Evolutionary conservation across 2,888 invertebrate species (phyloP), one percentile per base, ranked within the genome.

Genomic region (Mimachlamys varia): DNA sequence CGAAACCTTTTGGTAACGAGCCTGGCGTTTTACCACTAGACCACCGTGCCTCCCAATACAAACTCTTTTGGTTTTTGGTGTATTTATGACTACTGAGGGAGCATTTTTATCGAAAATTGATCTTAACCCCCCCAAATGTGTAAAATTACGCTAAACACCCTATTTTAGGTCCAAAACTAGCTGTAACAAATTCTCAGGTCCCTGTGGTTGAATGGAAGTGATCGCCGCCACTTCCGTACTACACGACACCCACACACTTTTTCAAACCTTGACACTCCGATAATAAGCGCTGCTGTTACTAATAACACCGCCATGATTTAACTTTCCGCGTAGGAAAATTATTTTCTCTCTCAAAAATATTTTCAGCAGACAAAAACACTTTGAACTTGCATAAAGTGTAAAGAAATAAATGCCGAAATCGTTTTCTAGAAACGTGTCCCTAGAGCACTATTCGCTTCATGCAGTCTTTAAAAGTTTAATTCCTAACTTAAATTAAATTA

Each of bases 401-500:
- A 22, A 27, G 76, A 19, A 1, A 33, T 76, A 33, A 7, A 10
- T 27, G 33, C 27, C 76, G 76, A 76, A 0, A 76, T 1, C 33
- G 76, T 33, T 76, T 76, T 33, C 76, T 33, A 33, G 33, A 76
- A 12, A 22, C 5, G 33, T 76, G 27, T 76, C 76, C 76, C 76
- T 22, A 33, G 76, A 27, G 76, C 33, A 17, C 76, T 27, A 76
- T 76, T 76, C 27, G 33, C 33, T 76, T 10, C 76, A 27, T 76
- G 33, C 76, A 76, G 17, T 76, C 76, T 33, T 76, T 27, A 76
- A 76, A 76, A 33, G 76, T 76, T 76, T 76, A 76, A 76, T 76
- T 76, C 76, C 76, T 76, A 27, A 27, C 76, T 76, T 76, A 76
- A 76, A 76, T 76, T 76, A 15, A 33, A 76, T 76, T 76, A 76